A percentile compares a stretch with the other conserved stretches of the same genome.
Evolutionary conservation across 2,113 vertebrate genomes (phyloP).

Genomic region (Upupa epops): DNA sequence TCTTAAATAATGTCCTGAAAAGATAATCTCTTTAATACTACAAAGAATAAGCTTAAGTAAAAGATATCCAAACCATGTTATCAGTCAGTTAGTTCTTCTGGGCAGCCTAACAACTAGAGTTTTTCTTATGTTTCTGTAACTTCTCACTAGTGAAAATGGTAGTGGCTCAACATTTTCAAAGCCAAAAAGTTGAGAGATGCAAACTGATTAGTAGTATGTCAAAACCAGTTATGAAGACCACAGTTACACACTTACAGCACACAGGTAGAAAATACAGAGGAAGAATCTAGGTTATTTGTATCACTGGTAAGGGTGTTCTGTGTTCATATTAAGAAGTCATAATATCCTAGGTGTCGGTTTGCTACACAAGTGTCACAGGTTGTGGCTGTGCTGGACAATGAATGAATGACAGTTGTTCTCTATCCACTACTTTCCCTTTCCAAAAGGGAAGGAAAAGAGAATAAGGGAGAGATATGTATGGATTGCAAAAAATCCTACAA

Average conservation of each 20-base stretch:
- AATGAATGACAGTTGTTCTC: neutral
- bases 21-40: neutral
- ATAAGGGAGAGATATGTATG: neutral
- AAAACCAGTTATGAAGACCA: neutral
- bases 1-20: too few relatives aligned
- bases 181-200: neutral
- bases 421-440: neutral
- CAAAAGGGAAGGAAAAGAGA: neutral
- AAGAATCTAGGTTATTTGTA: neutral
- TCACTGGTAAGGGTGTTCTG: neutral
- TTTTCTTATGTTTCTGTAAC: neutral
- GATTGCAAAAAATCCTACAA: neutral
- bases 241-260: neutral
- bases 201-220: neutral
- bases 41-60: neutral
- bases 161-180: neutral
- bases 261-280: neutral
- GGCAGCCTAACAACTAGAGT: neutral
- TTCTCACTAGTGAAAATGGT: neutral
- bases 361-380: neutral
- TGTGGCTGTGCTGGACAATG: neutral
- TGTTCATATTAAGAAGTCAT: neutral
- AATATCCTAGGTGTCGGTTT: neutral
- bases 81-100: neutral
- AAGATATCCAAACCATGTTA: neutral